Evolutionary conservation across 2,113 vertebrate genomes (phyloP).

Genomic region (Rhabdomys dilectus): DNA sequence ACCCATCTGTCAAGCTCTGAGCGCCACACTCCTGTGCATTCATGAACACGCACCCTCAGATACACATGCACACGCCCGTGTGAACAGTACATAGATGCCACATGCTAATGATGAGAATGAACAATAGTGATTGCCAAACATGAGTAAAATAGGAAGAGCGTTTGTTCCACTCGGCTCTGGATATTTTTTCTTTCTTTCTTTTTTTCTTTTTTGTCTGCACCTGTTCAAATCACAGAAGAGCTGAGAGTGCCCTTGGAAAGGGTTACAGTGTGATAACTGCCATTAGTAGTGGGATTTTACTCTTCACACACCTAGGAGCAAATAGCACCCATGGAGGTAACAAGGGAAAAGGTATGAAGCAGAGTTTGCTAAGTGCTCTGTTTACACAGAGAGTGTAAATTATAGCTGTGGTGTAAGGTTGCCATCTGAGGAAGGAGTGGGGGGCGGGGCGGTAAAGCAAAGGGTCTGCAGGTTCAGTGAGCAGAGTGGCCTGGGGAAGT

Average conservation of each 20-base stretch:
- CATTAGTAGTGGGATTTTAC: constrained; percentile 42
- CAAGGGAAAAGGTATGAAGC: constrained; percentile 29
- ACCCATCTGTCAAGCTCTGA: too few relatives aligned
- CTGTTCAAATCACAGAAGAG: constrained; percentile 3
- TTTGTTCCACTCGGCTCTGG: neutral
- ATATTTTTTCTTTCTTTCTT: constrained; percentile 4
- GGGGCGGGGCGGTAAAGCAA: neutral
- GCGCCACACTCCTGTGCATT: too few relatives aligned
- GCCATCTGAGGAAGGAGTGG: neutral
- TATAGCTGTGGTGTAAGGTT: constrained; percentile 31
- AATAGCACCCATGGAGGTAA: constrained; percentile 43
- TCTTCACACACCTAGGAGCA: constrained; percentile 62
- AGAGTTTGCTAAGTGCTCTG: constrained; percentile 61
- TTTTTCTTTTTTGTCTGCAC: neutral
- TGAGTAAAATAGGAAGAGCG: neutral
- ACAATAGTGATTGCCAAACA: neutral
- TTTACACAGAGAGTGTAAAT: constrained; percentile 59
- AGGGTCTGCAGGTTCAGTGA: neutral
- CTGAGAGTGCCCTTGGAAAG: constrained; percentile 36
- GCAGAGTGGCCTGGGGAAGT: neutral
- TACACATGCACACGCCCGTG: neutral
- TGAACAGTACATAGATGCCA: neutral
- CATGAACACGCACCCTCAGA: neutral
- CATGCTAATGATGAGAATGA: neutral
- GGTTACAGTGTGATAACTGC: constrained; percentile 27